phyloP scores from a whole-genome alignment of 2,888 invertebrate genomes.

The Scaptomyza parva region DNA sequence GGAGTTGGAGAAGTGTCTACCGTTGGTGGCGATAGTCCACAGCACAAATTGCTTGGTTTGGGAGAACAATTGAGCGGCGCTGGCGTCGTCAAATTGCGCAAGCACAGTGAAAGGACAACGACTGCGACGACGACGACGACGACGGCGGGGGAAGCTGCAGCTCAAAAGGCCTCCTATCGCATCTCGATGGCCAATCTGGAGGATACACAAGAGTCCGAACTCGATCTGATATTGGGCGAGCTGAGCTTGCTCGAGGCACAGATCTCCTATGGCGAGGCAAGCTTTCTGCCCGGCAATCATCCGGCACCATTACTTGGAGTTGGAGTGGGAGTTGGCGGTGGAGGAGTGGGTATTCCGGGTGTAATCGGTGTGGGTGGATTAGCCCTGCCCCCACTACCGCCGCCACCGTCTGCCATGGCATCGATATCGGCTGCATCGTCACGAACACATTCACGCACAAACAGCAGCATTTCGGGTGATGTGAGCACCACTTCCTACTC shows the following conservation, averaged over 20 bases:
- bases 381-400: constrained; percentile 9
- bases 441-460: constrained; percentile 83
- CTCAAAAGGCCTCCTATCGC: constrained; percentile 86
- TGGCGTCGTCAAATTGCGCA: constrained; percentile 79
- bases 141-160: constrained; percentile 38
- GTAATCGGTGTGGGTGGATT: background rate
- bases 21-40: constrained; percentile 39
- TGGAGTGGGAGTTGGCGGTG: constrained; percentile 1
- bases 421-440: constrained; percentile 72
- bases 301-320: constrained; percentile 15
- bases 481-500: constrained; percentile 81
- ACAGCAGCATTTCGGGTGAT: constrained; percentile 84
- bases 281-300: constrained; percentile 60
- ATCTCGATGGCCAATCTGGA: constrained; percentile 98
- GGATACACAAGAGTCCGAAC: constrained; percentile 97
- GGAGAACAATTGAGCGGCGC: constrained; percentile 55
- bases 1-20: constrained; percentile 11
- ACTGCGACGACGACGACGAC: constrained; percentile 49
- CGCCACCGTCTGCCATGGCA: constrained; percentile 37
- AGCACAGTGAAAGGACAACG: constrained; percentile 72
- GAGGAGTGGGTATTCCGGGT: too few species aligned
- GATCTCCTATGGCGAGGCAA: constrained; percentile 75
- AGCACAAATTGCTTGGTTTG: constrained; percentile 51
- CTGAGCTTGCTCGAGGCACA: constrained; percentile 94
- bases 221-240: constrained; percentile 98